phyloP scores from a whole-genome alignment of 2,113 vertebrate species.

The Melanocharis versteri region DNA sequence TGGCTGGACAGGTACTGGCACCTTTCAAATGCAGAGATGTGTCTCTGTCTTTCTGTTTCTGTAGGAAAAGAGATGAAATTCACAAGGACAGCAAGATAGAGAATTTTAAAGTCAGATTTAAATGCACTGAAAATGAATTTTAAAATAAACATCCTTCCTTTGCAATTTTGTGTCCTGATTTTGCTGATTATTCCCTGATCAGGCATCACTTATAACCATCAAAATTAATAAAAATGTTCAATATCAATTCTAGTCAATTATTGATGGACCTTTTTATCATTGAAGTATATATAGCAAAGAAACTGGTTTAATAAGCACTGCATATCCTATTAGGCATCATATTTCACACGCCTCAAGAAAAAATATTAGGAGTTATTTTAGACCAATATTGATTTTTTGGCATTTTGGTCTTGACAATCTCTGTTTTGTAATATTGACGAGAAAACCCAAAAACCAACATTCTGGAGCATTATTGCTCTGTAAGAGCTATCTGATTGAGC shows the following conservation, averaged over 20 bases:
- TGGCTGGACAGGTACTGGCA: not conserved
- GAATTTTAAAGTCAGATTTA: not conserved
- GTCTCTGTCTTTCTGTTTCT: not conserved
- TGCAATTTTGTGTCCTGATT: not conserved
- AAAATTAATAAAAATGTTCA: not conserved
- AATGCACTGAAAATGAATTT: not conserved
- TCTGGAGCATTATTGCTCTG: not conserved
- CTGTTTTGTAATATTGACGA: not conserved
- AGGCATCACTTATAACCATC: not conserved
- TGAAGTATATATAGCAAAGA: not conserved
- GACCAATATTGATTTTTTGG: constrained; percentile 11
- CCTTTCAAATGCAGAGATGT: not conserved
- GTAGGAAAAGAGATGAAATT: not conserved
- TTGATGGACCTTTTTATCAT: not conserved
- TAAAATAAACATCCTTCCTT: not conserved
- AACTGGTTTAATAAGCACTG: not conserved
- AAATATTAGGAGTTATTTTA: not conserved
- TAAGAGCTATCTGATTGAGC: not conserved
- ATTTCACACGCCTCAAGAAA: constrained; percentile 14
- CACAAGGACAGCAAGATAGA: not conserved
- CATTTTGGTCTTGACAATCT: not conserved
- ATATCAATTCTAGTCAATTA: constrained; percentile 14
- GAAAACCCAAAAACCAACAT: constrained; percentile 16
- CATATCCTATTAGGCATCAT: not conserved
- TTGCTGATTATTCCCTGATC: not conserved